Conservation (phyloP, 2,888 invertebrate genomes). For the Lepidochrysops patricia region DNA sequence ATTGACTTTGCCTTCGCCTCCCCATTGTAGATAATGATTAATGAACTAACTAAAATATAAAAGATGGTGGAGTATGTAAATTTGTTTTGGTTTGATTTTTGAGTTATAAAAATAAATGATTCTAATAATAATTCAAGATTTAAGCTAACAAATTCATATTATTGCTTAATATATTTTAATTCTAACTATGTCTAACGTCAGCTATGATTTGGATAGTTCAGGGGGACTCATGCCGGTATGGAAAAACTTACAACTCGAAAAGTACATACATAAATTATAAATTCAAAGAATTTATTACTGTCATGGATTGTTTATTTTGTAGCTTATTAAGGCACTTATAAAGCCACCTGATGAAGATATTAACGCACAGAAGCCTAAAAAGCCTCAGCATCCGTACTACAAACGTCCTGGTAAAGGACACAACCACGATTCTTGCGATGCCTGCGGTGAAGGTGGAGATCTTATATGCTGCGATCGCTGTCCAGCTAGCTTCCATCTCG, state of each 20-base stretch:
- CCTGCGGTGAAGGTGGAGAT: slow-evolving; percentile 95
- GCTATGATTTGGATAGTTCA: slow-evolving; percentile 85
- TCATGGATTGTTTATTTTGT: slow-evolving; percentile 32
- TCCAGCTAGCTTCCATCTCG: slow-evolving; percentile 95
- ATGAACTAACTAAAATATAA: no score
- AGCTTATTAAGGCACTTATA: slow-evolving; percentile 92
- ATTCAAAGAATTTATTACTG: slow-evolving; percentile 17
- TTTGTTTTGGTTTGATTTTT: no score
- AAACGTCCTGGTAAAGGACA: slow-evolving; percentile 91
- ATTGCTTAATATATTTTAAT: no score
- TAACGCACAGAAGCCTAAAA: slow-evolving; percentile 70
- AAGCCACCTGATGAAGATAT: slow-evolving; percentile 90
- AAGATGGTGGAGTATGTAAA: no score
- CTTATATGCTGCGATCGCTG: slow-evolving; percentile 96
- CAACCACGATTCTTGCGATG: slow-evolving; percentile 95
- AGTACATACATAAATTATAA: slow-evolving; percentile 8
- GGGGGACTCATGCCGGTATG: slow-evolving; percentile 92
- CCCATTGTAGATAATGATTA: no score
- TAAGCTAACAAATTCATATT: no score
- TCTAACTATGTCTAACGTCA: slow-evolving; percentile 63
- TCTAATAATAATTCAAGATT: no score
- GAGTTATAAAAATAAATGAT: no score
- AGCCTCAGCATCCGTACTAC: slow-evolving; percentile 86
- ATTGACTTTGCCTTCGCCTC: no score
- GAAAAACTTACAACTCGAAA: slow-evolving; percentile 33